These are phyloP conservation scores for Iphiclides podalirius DNA, from an alignment of 2,888 invertebrate species.

Conservation along the genomic window DNA sequence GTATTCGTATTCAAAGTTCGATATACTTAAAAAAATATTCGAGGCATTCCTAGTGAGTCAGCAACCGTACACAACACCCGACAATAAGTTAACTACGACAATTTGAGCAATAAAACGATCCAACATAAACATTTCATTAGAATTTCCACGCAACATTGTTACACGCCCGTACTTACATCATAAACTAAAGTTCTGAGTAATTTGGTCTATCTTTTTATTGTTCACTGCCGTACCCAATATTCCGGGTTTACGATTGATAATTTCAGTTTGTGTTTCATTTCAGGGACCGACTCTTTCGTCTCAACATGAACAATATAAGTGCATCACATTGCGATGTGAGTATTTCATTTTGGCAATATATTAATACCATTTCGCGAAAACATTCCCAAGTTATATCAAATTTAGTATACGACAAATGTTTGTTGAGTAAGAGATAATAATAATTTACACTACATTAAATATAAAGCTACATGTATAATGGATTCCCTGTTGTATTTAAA, in stretches of 20 bases:
- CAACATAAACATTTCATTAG: constrained; percentile 56
- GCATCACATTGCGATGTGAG: constrained; percentile 89
- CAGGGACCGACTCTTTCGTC: constrained; percentile 91
- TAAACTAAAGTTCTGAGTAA: constrained; percentile 31
- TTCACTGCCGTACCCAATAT: constrained; percentile 35
- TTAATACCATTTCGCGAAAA: no score
- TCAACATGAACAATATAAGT: constrained; percentile 92
- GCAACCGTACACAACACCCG: constrained; percentile 8
- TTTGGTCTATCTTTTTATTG: constrained; percentile 20
- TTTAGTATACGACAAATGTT: no score
- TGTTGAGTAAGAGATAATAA: no score
- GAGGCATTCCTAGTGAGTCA: no score
- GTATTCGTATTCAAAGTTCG: no score
- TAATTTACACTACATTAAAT: no score
- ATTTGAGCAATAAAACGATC: constrained; percentile 66
- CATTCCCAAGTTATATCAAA: no score
- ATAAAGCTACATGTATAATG: no score
- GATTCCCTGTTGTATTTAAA: no score
- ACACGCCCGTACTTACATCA: constrained; percentile 27
- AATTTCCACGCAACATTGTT: constrained; percentile 52
- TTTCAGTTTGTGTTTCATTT: constrained; percentile 59
- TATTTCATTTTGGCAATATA: constrained; percentile 34
- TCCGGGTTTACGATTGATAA: constrained; percentile 38
- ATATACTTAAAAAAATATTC: no score
- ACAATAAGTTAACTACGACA: constrained; percentile 45